Evolutionary conservation across 2,797 vertebrate genomes (phyloP), one percentile per base, ranked within the genome.

Genomic region (Chiroxiphia lanceolata): DNA sequence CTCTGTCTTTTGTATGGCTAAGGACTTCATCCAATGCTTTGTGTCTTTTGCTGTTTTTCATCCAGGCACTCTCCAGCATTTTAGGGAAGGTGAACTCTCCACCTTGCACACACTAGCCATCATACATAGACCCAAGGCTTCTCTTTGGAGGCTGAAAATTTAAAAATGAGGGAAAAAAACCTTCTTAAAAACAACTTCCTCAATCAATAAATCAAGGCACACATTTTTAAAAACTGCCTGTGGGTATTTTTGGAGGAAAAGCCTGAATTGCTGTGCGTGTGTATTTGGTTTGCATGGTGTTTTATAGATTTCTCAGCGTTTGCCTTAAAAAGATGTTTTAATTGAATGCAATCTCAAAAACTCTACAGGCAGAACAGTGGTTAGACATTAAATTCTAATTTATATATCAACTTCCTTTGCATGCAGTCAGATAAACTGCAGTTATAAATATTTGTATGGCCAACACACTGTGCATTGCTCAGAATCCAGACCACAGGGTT

Each of bases 291-390:
- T 94, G 34, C 18, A 16, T n/a, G 40, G 42, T 53, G 19, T 82
- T 93, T 92, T 83, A 57, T 53, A 60, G 40, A 69, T 84, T 78
- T 92, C 47, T 79, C 56, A 51, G 21, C 59, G 34, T 92, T 90
- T 79, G 47, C 29, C 13, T 82, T 89, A 27, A 72, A 90, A 95
- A 91, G 36, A 16, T 60, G 38, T 60, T 87, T 36, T 70, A 82
- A 81, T 78, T 53, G 33, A 92, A 69, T 2, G 2, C 21, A 57
- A 33, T 83, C 13, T 20, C 38, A 82, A 76, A 77, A 67, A 34
- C 6, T 2, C 0, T 70, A 20, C 5, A 27, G 57, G 18, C 42
- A 88, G 63, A 81, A 86, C 11, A 40, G 9, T 1, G 0, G 29
- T 50, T 83, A 54, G 50, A 51, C 34, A 53, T 83, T 45, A 83